phyloP scores from a whole-genome alignment of 2,797 vertebrate species.

The Eurystomus glaucurus region DNA sequence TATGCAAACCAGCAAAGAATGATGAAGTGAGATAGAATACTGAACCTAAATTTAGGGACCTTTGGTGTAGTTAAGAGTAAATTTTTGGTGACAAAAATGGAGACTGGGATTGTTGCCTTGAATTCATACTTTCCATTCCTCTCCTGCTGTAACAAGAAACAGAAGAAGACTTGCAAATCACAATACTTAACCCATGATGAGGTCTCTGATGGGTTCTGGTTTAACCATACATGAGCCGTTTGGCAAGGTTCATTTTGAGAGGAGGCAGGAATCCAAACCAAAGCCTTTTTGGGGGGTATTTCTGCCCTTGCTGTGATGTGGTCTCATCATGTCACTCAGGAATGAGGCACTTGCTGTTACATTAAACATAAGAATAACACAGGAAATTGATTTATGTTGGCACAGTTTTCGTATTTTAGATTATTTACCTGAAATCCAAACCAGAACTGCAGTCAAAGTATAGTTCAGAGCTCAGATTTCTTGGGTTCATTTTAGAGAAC shows the following conservation, averaged over 20 bases:
- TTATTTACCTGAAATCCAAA: constrained; percentile 80
- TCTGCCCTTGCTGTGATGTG: constrained; percentile 61
- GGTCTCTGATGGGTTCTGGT: constrained; percentile 56
- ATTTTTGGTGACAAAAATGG: background rate
- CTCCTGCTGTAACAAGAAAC: background rate
- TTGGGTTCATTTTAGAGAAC: constrained; percentile 3
- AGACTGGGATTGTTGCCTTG: background rate
- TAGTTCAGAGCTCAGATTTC: constrained; percentile 66
- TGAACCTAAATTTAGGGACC: background rate
- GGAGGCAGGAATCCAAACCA: constrained; percentile 46
- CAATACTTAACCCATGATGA: background rate
- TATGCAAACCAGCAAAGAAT: background rate
- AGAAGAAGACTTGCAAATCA: constrained; percentile 39
- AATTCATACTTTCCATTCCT: constrained; percentile 1
- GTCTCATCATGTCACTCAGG: constrained; percentile 75
- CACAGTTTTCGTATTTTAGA: constrained; percentile 68
- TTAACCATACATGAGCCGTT: constrained; percentile 65
- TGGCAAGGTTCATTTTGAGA: constrained; percentile 61
- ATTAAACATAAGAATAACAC: constrained; percentile 71
- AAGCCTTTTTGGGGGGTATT: constrained; percentile 59
- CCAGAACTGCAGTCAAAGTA: constrained; percentile 61
- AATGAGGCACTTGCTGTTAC: constrained; percentile 75
- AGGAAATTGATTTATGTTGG: constrained; percentile 79
- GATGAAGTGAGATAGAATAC: background rate
- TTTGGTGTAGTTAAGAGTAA: background rate